These are phyloP conservation scores for Pedionomus torquatus DNA, from an alignment of 2,113 vertebrate species.

Conservation along the genomic window DNA sequence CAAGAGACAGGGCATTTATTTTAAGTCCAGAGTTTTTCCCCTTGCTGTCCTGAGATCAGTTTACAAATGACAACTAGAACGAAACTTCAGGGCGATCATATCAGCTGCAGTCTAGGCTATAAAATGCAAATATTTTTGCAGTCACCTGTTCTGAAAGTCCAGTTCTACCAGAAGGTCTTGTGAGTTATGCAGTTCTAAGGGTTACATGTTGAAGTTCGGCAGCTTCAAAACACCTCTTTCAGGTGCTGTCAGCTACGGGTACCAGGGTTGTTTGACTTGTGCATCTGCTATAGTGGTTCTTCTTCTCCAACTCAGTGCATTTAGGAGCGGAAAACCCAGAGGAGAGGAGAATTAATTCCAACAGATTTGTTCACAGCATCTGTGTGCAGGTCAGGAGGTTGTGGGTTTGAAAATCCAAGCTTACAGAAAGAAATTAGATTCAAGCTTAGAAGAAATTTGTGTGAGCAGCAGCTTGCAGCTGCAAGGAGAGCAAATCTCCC, in stretches of 20 bases:
- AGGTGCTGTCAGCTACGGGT: not conserved
- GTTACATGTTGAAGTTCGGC: not conserved
- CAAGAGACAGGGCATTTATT: not conserved
- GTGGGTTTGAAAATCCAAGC: not conserved
- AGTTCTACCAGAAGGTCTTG: not conserved
- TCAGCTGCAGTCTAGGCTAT: not conserved
- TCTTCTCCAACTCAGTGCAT: not conserved
- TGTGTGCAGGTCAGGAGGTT: not conserved
- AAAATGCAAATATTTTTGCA: not conserved
- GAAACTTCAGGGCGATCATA: not conserved
- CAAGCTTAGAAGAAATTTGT: slow-evolving; percentile 10
- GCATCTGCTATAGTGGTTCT: not conserved
- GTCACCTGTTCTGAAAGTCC: not conserved
- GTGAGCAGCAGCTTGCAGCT: not conserved
- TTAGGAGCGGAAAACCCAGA: not conserved
- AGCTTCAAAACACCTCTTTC: not conserved
- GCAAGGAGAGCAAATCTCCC: not conserved
- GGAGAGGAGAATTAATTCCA: slow-evolving; percentile 11
- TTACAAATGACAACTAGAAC: not conserved
- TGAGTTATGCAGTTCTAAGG: not conserved
- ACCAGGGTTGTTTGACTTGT: not conserved
- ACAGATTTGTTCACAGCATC: slow-evolving; percentile 39
- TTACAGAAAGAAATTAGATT: not conserved
- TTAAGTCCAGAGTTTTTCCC: not conserved
- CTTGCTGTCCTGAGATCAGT: not conserved